Percentiles rank a stretch among this genome's conserved stretches.
Evolutionary conservation across 2,113 vertebrate genomes (phyloP).

Genomic region (Scytalopus superciliaris): DNA sequence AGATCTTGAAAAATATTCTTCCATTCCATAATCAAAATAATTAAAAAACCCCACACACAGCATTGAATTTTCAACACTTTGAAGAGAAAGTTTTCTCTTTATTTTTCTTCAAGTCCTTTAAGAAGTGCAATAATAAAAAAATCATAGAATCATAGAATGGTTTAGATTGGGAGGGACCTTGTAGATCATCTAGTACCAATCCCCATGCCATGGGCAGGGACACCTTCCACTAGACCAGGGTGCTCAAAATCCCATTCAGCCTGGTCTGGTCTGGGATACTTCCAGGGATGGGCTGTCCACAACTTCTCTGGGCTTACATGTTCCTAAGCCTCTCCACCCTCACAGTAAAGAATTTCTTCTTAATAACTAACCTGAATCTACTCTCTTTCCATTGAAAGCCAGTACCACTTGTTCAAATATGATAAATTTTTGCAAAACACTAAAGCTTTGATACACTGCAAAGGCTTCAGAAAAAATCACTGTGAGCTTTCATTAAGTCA

Average conservation of each 20-base stretch:
- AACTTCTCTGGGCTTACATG: background rate
- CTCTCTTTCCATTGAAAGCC: background rate
- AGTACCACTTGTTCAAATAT: background rate
- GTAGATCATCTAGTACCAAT: background rate
- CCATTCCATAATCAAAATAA: background rate
- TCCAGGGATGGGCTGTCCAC: background rate
- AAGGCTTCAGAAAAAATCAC: background rate
- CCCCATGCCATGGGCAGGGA: background rate
- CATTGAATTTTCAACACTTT: background rate
- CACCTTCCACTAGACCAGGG: background rate
- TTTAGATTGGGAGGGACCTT: background rate
- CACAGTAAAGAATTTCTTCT: background rate
- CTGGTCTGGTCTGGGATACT: too few species aligned
- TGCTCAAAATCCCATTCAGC: background rate
- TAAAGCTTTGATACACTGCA: background rate
- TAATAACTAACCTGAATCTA: background rate
- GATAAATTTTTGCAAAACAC: background rate
- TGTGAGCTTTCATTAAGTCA: background rate
- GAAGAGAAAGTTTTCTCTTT: background rate
- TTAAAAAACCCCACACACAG: fast-evolving
- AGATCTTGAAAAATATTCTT: background rate
- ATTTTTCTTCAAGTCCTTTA: background rate
- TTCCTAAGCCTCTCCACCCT: background rate
- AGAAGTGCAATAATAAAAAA: background rate
- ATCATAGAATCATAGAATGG: background rate